A percentile compares a stretch with the other conserved stretches of the same genome.
Conservation (phyloP, 2,888 invertebrate species). For the Protodeltote pygarga region DNA sequence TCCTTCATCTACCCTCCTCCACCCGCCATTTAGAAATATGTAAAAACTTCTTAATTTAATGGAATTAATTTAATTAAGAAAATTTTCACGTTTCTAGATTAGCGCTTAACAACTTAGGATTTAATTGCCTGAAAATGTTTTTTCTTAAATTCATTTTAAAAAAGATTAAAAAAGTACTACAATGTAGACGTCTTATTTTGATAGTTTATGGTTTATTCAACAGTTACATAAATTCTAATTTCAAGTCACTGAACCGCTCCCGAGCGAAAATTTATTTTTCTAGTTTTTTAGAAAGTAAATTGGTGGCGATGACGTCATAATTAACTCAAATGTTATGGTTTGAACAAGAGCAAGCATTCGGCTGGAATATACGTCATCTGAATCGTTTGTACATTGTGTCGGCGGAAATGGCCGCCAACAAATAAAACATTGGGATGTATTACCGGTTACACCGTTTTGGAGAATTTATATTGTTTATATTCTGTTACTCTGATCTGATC, state of each 20-base stretch:
- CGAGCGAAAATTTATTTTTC: too few species aligned
- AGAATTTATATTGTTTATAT: too few species aligned
- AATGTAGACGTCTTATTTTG: too few species aligned
- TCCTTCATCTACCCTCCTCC: neutral
- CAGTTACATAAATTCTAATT: too few species aligned
- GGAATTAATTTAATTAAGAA: slow-evolving; percentile 29
- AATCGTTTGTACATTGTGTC: slow-evolving; percentile 7
- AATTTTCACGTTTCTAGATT: slow-evolving; percentile 1
- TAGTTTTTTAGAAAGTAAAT: too few species aligned
- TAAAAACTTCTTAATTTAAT: slow-evolving; percentile 12
- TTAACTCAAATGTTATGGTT: too few species aligned
- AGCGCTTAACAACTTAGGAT: slow-evolving; percentile 13
- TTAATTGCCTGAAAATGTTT: slow-evolving; percentile 24
- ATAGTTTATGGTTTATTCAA: too few species aligned
- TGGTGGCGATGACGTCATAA: too few species aligned
- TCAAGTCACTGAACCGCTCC: too few species aligned
- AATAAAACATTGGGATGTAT: slow-evolving; percentile 18
- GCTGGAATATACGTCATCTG: slow-evolving; percentile 1
- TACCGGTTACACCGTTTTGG: neutral
- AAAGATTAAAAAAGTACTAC: too few species aligned
- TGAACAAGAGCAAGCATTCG: neutral
- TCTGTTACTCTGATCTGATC: too few species aligned
- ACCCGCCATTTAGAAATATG: neutral
- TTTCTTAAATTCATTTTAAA: too few species aligned
- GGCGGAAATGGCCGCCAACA: slow-evolving; percentile 6